These are phyloP conservation scores for Oenanthe oenanthe DNA, from an alignment of 2,113 vertebrate species.

Conservation along the genomic window DNA sequence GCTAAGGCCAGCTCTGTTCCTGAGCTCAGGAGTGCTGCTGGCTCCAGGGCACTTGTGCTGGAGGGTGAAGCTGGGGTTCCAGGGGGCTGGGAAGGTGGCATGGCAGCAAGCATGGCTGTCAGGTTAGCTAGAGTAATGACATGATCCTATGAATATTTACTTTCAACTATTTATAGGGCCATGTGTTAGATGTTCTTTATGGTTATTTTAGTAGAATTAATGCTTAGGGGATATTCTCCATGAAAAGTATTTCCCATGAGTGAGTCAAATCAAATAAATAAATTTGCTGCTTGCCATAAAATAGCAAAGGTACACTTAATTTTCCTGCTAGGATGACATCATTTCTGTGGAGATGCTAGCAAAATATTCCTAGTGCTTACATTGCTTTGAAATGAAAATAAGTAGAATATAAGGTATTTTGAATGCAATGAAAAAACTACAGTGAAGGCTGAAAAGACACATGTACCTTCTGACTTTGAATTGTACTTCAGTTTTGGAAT, in stretches of 20 bases:
- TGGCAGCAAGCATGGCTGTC: not conserved
- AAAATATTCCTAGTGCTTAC: not conserved
- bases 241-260: slow-evolving; percentile 14
- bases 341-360: not conserved
- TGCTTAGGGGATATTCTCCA: not conserved
- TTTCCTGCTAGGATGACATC: not conserved
- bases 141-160: not conserved
- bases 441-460: not conserved
- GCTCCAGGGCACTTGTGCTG: not conserved
- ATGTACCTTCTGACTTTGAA: not conserved
- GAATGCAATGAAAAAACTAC: not conserved
- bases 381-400: slow-evolving; percentile 18
- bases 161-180: not conserved
- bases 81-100: not conserved
- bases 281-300: slow-evolving; percentile 6
- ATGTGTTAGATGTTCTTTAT: not conserved
- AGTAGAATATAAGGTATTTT: not conserved
- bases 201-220: slow-evolving; percentile 19
- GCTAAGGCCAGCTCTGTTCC: not conserved
- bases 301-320: not conserved
- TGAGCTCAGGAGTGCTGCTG: not conserved
- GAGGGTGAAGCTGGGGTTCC: not conserved
- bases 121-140: not conserved
- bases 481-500: not conserved
- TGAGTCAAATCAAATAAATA: slow-evolving; percentile 44